These are phyloP conservation scores for Nilaparvata lugens DNA, from an alignment of 1,140 invertebrate genomes.

Conservation along the genomic window DNA sequence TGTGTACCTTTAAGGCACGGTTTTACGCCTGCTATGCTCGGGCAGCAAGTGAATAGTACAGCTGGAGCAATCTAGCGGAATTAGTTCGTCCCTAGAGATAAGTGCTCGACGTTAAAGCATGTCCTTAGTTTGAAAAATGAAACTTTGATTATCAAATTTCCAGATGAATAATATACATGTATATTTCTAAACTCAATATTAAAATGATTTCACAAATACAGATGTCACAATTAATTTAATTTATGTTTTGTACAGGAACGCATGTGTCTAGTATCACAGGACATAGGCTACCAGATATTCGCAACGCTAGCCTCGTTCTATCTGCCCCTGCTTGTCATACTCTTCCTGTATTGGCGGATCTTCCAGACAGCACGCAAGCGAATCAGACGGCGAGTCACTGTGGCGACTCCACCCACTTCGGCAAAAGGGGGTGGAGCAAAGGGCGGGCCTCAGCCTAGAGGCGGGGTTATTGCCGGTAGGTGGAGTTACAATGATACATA, in stretches of 20 bases:
- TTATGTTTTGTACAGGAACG: slow-evolving; percentile 35
- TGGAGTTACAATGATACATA: slow-evolving; percentile 9
- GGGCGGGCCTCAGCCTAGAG: slow-evolving; percentile 11
- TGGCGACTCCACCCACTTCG: slow-evolving; percentile 38
- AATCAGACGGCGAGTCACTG: slow-evolving; percentile 53
- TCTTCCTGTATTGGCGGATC: slow-evolving; percentile 91
- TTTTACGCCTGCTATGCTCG: too few species aligned
- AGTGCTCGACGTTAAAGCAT: too few species aligned
- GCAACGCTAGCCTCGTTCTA: slow-evolving; percentile 96
- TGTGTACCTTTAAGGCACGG: too few species aligned
- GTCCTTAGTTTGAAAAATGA: too few species aligned
- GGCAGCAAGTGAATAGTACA: too few species aligned
- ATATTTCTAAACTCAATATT: too few species aligned
- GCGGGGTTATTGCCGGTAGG: slow-evolving; percentile 28
- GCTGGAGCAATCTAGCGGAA: too few species aligned
- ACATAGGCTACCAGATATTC: slow-evolving; percentile 77
- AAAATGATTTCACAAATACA: too few species aligned
- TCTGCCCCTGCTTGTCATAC: slow-evolving; percentile 82
- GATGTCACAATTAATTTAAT: too few species aligned
- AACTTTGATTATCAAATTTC: too few species aligned
- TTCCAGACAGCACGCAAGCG: slow-evolving; percentile 80
- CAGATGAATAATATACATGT: too few species aligned
- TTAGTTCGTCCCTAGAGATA: too few species aligned
- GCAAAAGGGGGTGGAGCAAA: not conserved
- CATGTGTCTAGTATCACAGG: slow-evolving; percentile 73